These are phyloP conservation scores for Dascillus cervinus DNA, from an alignment of 2,888 invertebrate genomes.

Conservation along the genomic window DNA sequence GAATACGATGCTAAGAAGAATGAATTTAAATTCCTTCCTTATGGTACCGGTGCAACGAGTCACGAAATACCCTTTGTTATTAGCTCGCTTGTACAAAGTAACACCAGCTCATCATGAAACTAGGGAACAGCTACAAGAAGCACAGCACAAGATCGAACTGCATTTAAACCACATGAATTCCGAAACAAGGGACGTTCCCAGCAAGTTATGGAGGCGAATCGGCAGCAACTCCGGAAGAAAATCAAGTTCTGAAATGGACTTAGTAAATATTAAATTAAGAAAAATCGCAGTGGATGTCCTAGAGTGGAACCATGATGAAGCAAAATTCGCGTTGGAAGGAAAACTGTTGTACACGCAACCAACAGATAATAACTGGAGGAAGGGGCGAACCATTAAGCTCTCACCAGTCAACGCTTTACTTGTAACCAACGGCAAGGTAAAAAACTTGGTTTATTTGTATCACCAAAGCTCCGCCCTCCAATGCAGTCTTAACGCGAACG, in stretches of 20 bases:
- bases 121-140: slow-evolving; percentile 74
- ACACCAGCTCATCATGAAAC: slow-evolving; percentile 78
- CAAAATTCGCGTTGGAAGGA: slow-evolving; percentile 85
- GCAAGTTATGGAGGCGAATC: slow-evolving; percentile 83
- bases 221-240: slow-evolving; percentile 67
- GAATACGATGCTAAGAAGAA: slow-evolving; percentile 82
- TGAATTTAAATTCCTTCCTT: slow-evolving; percentile 96
- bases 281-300: slow-evolving; percentile 91
- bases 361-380: slow-evolving; percentile 85
- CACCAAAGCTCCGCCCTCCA: too few relatives aligned
- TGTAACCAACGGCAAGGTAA: slow-evolving; percentile 87
- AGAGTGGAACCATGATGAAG: slow-evolving; percentile 92
- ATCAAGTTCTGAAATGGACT: slow-evolving; percentile 75
- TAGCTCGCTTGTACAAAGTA: slow-evolving; percentile 84
- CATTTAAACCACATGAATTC: slow-evolving; percentile 93
- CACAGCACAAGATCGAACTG: slow-evolving; percentile 87
- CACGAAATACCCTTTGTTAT: slow-evolving; percentile 89
- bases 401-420: slow-evolving; percentile 83
- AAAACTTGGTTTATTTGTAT: too few relatives aligned
- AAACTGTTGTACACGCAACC: slow-evolving; percentile 82
- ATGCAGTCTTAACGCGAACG: too few relatives aligned
- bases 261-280: slow-evolving; percentile 81
- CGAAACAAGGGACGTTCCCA: slow-evolving; percentile 83
- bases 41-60: slow-evolving; percentile 97
- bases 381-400: slow-evolving; percentile 81